A percentile compares a stretch with the other conserved stretches of the same genome.
Conservation (phyloP, 53 echinoderm and acorn worm genomes). For the Hippasteria phrygiana region DNA sequence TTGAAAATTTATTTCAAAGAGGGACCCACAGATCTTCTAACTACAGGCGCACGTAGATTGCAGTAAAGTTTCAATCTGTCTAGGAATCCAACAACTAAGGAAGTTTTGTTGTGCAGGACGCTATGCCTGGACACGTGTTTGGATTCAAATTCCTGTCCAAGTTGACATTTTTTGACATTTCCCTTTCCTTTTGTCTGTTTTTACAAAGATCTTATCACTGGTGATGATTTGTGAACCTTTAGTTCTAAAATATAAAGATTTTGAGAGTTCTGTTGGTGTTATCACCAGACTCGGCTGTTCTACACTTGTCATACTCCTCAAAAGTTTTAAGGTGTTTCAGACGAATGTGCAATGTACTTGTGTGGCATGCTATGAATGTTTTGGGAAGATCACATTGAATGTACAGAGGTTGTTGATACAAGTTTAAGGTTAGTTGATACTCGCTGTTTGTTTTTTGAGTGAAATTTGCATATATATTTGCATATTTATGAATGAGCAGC, state of each 20-base stretch:
- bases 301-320: background rate
- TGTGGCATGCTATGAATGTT: constrained; percentile 25
- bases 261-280: background rate
- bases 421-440: constrained; percentile 15
- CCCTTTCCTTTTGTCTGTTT: no score
- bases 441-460: constrained; percentile 45
- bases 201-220: background rate
- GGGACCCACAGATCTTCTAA: no score
- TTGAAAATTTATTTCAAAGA: no score
- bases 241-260: background rate
- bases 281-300: background rate
- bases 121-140: no score
- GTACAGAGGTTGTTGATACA: constrained; percentile 3
- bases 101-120: no score
- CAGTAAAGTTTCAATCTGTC: no score
- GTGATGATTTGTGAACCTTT: background rate
- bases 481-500: constrained; percentile 66
- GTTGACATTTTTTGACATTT: no score
- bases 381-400: background rate
- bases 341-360: constrained; percentile 53
- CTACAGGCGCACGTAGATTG: no score
- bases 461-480: constrained; percentile 62
- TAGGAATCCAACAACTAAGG: no score
- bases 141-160: no score
- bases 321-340: constrained; percentile 15